Evolutionary conservation across 2,888 invertebrate genomes (phyloP), one percentile per base, ranked within the genome.

Genomic region (Molorchus minor): DNA sequence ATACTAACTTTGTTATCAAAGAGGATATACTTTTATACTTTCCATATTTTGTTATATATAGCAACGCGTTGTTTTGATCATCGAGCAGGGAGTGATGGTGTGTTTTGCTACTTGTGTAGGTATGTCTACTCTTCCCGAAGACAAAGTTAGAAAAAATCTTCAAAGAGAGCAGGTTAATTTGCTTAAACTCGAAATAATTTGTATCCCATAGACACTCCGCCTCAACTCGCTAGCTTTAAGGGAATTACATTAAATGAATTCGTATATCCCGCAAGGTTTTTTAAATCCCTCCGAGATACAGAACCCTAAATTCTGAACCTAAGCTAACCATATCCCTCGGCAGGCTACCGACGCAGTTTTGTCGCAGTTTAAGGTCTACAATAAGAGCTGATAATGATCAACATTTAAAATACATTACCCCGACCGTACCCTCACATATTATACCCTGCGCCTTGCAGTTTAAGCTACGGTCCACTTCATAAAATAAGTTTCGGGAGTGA

Each of bases 331-430:
- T 21, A n/a, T 43, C 43, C 8, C 33, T 33, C 33, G 13, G 12
- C 2, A 17, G 25, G 13, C 33, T 10, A n/a, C 12, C 43, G 43
- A 43, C 43, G 43, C 43, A 43, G 43, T 43, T 43, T 25, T 25
- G 43, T 43, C 43, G 43, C 43, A 43, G 25, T 43, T 17, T 40
- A 43, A 43, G 43, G 43, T 21, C 43, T 7, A 43, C 43, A 43
- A 43, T 43, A 43, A 21, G 25, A 25, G 25, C 25, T 43, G 43
- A 43, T 43, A 43, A 43, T 43, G 43, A 43, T 43, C 43, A 43
- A 43, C 43, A 43, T 43, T 43, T 43, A 43, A 43, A 43, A 43
- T 43, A 43, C 43, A 43, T 43, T 43, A 43, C 25, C 43, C 43
- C 25, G 25, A 12, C 43, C 15, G 43, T 25, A 43, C 21, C 43